Percentiles rank a stretch among this genome's conserved stretches.
phyloP scores from a whole-genome alignment of 53 echinoderm and acorn worm genomes.

The Henricia sp. region DNA sequence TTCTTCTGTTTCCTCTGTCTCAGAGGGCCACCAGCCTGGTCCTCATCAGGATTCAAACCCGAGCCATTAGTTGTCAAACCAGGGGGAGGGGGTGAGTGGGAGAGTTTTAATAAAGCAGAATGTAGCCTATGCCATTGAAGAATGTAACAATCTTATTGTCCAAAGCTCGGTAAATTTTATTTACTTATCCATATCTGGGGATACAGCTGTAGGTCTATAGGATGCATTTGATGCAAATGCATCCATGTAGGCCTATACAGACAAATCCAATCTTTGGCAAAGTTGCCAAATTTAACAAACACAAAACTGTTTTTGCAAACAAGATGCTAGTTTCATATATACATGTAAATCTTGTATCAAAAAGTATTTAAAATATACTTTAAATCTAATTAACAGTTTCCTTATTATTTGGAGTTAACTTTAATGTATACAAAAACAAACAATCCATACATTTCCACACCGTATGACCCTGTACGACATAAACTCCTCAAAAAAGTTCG shows the following conservation, averaged over 20 bases:
- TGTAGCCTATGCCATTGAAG: too few relatives aligned
- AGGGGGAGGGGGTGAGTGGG: too few relatives aligned
- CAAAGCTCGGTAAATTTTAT: conserved; percentile 60
- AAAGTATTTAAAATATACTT: conserved; percentile 17
- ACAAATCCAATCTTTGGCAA: conserved; percentile 35
- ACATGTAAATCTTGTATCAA: conserved; percentile 45
- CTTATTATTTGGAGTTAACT: not conserved
- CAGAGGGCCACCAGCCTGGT: too few relatives aligned
- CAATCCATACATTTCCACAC: not conserved
- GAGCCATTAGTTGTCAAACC: too few relatives aligned
- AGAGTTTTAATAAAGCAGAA: too few relatives aligned
- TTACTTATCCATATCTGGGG: conserved; percentile 47
- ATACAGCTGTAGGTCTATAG: conserved; percentile 45
- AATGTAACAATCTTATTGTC: not conserved
- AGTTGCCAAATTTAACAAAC: conserved; percentile 27
- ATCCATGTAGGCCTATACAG: conserved; percentile 37
- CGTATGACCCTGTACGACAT: conserved; percentile 34
- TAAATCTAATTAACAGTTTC: not conserved
- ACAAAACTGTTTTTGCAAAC: conserved; percentile 11
- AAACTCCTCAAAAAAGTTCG: not conserved
- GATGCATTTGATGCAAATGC: too few relatives aligned
- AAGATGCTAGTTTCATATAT: conserved; percentile 48
- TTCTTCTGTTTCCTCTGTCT: too few relatives aligned
- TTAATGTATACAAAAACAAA: not conserved
- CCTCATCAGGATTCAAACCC: too few relatives aligned